Evolutionary conservation across 2,888 invertebrate genomes (phyloP).

Genomic region (Leucozona laternaria): DNA sequence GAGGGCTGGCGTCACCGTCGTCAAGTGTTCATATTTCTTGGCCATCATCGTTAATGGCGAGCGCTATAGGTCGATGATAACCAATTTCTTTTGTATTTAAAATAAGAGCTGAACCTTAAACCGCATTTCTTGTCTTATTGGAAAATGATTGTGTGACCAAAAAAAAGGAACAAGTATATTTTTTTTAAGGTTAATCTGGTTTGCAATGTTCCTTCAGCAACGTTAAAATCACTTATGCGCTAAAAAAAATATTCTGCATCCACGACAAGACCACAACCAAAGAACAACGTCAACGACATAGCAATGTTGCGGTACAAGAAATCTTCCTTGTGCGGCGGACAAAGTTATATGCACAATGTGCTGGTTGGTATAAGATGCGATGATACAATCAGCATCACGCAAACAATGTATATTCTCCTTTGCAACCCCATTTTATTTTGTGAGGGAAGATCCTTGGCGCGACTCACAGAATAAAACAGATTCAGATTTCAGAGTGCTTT

Average conservation of each 20-base stretch:
- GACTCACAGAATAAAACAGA: neutral
- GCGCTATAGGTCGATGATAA: no score
- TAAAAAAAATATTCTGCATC: slow-evolving; percentile 8
- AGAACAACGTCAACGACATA: neutral
- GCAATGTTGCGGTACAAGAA: slow-evolving; percentile 36
- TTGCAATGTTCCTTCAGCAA: slow-evolving; percentile 10
- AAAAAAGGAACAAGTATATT: neutral
- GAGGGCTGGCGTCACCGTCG: no score
- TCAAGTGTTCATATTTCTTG: no score
- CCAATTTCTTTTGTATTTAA: no score
- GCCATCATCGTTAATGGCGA: no score
- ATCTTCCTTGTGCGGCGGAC: slow-evolving; percentile 10
- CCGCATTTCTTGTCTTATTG: neutral
- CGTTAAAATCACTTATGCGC: slow-evolving; percentile 45
- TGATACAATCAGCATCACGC: slow-evolving; percentile 53
- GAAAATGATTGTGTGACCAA: slow-evolving; percentile 37
- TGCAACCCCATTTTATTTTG: slow-evolving; percentile 21
- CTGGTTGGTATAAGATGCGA: slow-evolving; percentile 39
- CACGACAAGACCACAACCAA: neutral
- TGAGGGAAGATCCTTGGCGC: slow-evolving; percentile 32
- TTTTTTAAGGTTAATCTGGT: slow-evolving; percentile 53
- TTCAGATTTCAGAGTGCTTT: slow-evolving; percentile 4
- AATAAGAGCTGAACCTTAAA: neutral
- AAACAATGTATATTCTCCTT: slow-evolving; percentile 34
- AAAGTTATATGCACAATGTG: slow-evolving; percentile 34